Evolutionary conservation across 2,113 vertebrate species (phyloP), one percentile per base, ranked within the genome.

Genomic region (Calypte anna): DNA sequence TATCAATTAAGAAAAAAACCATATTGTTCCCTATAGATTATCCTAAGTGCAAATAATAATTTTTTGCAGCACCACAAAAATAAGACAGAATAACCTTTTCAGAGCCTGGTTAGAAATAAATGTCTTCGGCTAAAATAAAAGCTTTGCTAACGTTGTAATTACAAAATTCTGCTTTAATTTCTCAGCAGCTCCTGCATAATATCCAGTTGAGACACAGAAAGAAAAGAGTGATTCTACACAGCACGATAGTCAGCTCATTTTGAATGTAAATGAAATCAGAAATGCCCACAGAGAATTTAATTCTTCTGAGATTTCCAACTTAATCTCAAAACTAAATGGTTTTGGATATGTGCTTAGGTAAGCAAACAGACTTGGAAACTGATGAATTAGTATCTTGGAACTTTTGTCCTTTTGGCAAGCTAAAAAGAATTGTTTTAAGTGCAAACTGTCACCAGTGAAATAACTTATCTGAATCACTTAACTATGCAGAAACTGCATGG

Each of bases 231-330:
- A 84, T 81, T 91, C 46, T 20, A 22, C 6, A 6, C 20, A 77
- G 57, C 19, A 66, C 0, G 0, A 76, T 0, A 83, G 62, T 64
- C 43, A 70, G 46, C 58, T 86, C 55, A 83, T 84, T 91, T 48
- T 67, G 73, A 91, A 96, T 82, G 69, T 17, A 91, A 95, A 94
- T 84, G 28, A 84, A 89, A 84, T 43, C 30, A 82, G 44, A 84
- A 92, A 83, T 59, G 75, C n/a, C 18, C 63, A 82, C 36, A 74
- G 72, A 88, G n/a, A 88, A 88, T 48, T 84, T 86, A 66, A 83
- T 78, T 95, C 64, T 91, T 94, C 40, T 57, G 69, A 95, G 77
- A 92, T 89, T 89, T 75, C 53, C 57, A 91, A 53, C 62, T 72
- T 86, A 84, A 81, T 89, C 92, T 91, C 61, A 58, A 84, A 96